phyloP scores from a whole-genome alignment of 2,113 vertebrate species.

The Sylvilagus bachmani region DNA sequence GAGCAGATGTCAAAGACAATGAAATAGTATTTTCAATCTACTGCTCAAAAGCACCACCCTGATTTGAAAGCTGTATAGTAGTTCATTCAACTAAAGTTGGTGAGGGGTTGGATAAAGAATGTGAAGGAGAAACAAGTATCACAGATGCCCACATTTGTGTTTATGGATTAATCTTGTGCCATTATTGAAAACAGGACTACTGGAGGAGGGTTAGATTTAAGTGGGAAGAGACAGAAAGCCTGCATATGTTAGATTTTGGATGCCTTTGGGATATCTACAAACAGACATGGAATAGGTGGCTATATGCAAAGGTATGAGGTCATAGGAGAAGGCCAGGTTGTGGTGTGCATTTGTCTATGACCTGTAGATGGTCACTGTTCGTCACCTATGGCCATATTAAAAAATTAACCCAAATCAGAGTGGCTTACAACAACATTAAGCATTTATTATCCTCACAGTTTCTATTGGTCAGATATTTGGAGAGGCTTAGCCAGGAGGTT shows the following conservation, averaged over 20 bases:
- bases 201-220: neutral
- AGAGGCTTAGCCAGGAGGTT: neutral
- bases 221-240: neutral
- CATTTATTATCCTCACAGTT: neutral
- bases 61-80: neutral
- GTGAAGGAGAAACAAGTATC: neutral
- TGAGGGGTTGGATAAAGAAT: neutral
- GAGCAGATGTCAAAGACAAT: neutral
- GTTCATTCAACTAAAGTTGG: neutral
- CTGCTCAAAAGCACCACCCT: neutral
- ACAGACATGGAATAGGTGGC: neutral
- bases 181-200: neutral
- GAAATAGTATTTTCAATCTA: neutral
- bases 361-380: neutral
- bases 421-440: neutral
- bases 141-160: neutral
- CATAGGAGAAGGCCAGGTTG: neutral
- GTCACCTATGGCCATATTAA: neutral
- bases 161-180: neutral
- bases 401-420: neutral
- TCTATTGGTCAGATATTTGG: neutral
- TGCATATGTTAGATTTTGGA: neutral
- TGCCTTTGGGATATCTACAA: conserved; percentile 11
- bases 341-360: neutral
- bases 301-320: neutral